phyloP scores from a whole-genome alignment of 2,888 invertebrate genomes.

The Agriopis aurantiaria region DNA sequence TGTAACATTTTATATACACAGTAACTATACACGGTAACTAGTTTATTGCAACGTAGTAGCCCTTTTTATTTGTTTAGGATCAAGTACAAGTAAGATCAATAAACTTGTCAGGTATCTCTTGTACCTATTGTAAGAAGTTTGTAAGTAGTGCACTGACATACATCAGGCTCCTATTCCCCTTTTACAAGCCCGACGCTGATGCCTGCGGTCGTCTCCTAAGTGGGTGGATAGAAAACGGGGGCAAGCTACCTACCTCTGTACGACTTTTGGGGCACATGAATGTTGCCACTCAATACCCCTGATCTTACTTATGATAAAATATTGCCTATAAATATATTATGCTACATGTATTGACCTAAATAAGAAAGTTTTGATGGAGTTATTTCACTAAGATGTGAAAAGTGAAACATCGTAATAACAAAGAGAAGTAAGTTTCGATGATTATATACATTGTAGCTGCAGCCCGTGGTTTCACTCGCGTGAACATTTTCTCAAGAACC shows the following conservation, averaged over 20 bases:
- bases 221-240: constrained; percentile 60
- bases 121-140: background rate
- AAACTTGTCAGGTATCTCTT: background rate
- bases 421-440: too few species aligned
- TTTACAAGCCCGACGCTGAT: constrained; percentile 40
- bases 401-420: too few species aligned
- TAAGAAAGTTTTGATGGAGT: too few species aligned
- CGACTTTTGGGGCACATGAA: constrained; percentile 13
- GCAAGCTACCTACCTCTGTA: constrained; percentile 44
- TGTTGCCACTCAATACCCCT: background rate
- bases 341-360: background rate
- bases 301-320: background rate
- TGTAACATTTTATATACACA: too few species aligned
- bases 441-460: too few species aligned
- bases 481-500: too few species aligned
- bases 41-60: too few species aligned
- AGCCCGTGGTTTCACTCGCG: too few species aligned
- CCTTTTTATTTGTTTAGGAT: background rate
- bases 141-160: constrained; percentile 27
- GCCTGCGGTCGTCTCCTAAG: constrained; percentile 49
- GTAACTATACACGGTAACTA: too few species aligned
- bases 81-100: background rate
- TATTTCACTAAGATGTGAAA: too few species aligned
- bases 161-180: constrained; percentile 20
- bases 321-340: background rate